Percentiles rank a stretch among this genome's conserved stretches.
These are phyloP conservation scores for Oophaga sylvatica DNA, from an alignment of 2,797 vertebrate species.

Conservation along the genomic window DNA sequence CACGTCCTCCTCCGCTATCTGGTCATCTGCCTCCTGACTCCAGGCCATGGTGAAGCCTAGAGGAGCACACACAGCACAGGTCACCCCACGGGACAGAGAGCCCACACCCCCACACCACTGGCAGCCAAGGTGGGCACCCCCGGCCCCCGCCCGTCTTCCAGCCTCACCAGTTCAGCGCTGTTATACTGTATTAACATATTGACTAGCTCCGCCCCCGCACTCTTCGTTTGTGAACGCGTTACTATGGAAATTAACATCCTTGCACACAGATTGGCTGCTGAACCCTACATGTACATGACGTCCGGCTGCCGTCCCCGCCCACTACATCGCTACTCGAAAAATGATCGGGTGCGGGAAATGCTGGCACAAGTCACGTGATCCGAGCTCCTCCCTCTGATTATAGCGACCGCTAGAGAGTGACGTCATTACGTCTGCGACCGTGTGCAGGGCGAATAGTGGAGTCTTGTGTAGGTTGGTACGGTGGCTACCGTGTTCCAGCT, in stretches of 20 bases:
- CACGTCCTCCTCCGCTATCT: slow-evolving; percentile 51
- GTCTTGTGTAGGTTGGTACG: too few species aligned
- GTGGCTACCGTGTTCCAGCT: too few species aligned
- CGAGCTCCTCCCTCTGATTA: neutral
- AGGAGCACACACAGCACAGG: neutral
- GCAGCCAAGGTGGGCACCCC: too few species aligned
- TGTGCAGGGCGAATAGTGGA: too few species aligned
- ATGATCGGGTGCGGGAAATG: neutral
- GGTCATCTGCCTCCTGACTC: slow-evolving; percentile 46
- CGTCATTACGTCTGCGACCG: neutral
- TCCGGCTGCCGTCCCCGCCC: neutral
- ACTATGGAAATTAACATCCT: neutral
- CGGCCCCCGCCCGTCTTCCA: too few species aligned
- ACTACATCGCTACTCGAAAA: neutral
- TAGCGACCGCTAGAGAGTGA: neutral
- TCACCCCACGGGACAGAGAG: too few species aligned
- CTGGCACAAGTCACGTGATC: neutral
- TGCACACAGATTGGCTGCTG: neutral
- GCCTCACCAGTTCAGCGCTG: too few species aligned
- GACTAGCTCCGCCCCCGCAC: neutral
- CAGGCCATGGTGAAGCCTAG: slow-evolving; percentile 8
- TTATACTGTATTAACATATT: too few species aligned
- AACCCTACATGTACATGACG: neutral
- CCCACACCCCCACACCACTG: too few species aligned
- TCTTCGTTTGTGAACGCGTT: neutral